Evolutionary conservation across 2,888 invertebrate species (phyloP).

Genomic region (Arenicola marina): DNA sequence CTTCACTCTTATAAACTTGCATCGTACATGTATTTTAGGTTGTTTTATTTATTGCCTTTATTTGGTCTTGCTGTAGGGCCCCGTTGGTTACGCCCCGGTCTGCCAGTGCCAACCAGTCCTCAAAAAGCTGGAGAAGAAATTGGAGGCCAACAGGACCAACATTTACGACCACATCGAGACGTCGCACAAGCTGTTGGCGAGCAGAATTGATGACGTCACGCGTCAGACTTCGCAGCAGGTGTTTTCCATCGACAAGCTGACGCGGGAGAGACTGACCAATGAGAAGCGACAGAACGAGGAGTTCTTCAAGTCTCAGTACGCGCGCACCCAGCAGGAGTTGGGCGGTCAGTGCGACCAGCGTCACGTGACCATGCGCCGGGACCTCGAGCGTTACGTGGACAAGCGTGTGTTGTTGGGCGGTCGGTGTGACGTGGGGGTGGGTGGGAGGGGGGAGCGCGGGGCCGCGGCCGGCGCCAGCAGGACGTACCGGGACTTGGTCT

Average conservation of each 20-base stretch:
- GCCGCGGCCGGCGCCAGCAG: no score
- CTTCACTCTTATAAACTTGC: no score
- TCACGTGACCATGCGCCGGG: constrained; percentile 40
- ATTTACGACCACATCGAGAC: constrained; percentile 77
- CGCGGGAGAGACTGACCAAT: constrained; percentile 70
- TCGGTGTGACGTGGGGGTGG: constrained; percentile 7
- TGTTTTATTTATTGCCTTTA: no score
- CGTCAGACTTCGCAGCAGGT: constrained; percentile 62
- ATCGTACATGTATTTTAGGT: no score
- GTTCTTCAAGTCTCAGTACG: constrained; percentile 66
- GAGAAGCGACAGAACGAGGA: constrained; percentile 70
- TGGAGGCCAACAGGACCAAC: constrained; percentile 80
- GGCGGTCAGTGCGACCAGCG: constrained; percentile 52
- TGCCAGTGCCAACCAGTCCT: constrained; percentile 92
- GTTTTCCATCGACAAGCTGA: constrained; percentile 42
- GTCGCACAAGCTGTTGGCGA: constrained; percentile 79
- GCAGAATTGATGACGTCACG: constrained; percentile 80
- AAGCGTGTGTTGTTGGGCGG: constrained; percentile 18
- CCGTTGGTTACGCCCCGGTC: constrained; percentile 75
- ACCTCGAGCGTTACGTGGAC: constrained; percentile 40
- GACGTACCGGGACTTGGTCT: no score
- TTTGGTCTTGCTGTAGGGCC: no score
- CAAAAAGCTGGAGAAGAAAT: constrained; percentile 78
- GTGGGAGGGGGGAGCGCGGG: no score
- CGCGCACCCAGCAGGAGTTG: constrained; percentile 65